Evolutionary conservation across 1,140 invertebrate genomes (phyloP).

Genomic region (Saccostrea glomerata): DNA sequence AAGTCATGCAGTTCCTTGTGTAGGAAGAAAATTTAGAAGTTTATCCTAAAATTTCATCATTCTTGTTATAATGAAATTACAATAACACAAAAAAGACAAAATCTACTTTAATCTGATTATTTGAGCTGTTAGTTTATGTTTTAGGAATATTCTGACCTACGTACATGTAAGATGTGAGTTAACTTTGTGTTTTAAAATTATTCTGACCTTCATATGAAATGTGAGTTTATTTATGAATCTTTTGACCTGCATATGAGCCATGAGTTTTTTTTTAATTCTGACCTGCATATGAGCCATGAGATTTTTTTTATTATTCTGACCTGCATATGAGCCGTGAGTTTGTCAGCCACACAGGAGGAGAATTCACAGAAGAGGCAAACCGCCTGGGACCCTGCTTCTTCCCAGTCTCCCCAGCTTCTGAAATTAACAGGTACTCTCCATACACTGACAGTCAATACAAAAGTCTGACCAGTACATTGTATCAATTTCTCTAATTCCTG

Average conservation of each 20-base stretch:
- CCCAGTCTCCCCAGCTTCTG: constrained; percentile 70
- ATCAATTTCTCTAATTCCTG: too few relatives aligned
- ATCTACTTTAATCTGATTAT: constrained; percentile 57
- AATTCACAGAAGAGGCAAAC: constrained; percentile 72
- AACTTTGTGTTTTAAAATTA: too few relatives aligned
- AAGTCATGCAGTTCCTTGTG: constrained; percentile 81
- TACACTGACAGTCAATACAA: too few relatives aligned
- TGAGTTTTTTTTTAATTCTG: neutral
- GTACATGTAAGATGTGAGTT: too few relatives aligned
- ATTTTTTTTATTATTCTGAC: constrained; percentile 42
- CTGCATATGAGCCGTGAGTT: constrained; percentile 67
- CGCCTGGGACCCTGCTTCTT: constrained; percentile 66
- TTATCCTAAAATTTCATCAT: too few relatives aligned
- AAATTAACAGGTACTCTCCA: constrained; percentile 16
- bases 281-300: too few relatives aligned
- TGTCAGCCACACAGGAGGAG: constrained; percentile 64
- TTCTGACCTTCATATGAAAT: too few relatives aligned
- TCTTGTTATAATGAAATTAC: too few relatives aligned
- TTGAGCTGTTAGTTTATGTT: constrained; percentile 60
- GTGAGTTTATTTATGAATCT: neutral
- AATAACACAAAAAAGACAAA: too few relatives aligned
- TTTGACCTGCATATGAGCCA: too few relatives aligned
- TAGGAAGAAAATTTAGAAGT: constrained; percentile 68
- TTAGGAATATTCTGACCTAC: too few relatives aligned
- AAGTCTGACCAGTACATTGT: too few relatives aligned